phyloP scores from a whole-genome alignment of 2,888 invertebrate species.

The Bombyx huttoni region DNA sequence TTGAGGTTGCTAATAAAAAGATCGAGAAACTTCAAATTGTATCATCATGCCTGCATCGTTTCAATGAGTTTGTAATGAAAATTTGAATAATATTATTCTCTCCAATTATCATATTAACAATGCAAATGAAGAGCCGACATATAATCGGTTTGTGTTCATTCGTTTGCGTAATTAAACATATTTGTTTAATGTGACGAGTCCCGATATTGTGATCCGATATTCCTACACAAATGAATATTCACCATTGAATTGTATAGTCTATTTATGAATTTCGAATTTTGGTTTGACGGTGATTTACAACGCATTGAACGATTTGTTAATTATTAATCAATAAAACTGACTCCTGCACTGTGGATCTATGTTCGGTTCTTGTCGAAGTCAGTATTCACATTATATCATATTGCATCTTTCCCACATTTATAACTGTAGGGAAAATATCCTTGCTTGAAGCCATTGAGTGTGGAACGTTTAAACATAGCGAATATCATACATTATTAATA shows the following conservation, averaged over 20 bases:
- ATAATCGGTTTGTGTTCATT: neutral
- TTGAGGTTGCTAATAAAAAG: slow-evolving; percentile 12
- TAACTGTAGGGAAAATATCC: too few species aligned
- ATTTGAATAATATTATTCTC: neutral
- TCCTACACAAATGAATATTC: neutral
- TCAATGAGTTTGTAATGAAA: too few species aligned
- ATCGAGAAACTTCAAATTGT: neutral
- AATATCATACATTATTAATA: too few species aligned
- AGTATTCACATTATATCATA: too few species aligned
- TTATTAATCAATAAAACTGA: too few species aligned
- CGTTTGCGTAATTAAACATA: neutral
- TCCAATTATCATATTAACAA: neutral
- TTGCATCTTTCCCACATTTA: too few species aligned
- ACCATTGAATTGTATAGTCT: neutral
- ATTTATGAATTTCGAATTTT: neutral
- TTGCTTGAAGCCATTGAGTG: too few species aligned
- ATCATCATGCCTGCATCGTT: too few species aligned
- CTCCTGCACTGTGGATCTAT: too few species aligned
- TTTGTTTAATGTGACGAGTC: neutral
- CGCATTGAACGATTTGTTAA: too few species aligned
- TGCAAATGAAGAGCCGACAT: neutral
- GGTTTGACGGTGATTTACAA: neutral
- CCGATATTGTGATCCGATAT: neutral
- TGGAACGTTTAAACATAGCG: too few species aligned
- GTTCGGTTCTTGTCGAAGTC: too few species aligned